Conservation (phyloP, 2,113 vertebrate genomes). For the Tetrax tetrax region DNA sequence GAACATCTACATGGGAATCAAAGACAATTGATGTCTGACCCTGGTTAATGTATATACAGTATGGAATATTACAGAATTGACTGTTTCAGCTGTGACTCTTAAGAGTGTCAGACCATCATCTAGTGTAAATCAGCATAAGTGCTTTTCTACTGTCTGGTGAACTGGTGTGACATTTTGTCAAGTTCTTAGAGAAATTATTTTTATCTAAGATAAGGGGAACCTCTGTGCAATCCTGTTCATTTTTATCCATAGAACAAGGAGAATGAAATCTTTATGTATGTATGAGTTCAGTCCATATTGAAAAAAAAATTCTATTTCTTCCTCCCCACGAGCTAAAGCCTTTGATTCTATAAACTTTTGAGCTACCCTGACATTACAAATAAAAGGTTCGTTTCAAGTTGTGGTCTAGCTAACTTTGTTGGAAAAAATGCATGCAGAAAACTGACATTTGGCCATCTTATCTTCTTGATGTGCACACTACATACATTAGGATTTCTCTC, state of each 20-base stretch:
- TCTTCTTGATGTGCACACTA: neutral
- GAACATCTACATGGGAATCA: slow-evolving; percentile 27
- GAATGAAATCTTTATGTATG: neutral
- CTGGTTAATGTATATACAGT: neutral
- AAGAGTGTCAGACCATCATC: neutral
- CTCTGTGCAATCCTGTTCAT: neutral
- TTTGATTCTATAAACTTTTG: neutral
- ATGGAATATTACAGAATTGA: neutral
- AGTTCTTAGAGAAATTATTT: neutral
- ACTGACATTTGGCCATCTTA: neutral
- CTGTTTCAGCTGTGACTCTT: neutral
- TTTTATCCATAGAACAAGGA: neutral
- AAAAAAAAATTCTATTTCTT: neutral
- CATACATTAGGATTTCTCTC: neutral
- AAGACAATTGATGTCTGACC: slow-evolving; percentile 3
- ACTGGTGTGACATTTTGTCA: neutral
- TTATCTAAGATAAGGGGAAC: neutral
- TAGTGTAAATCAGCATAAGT: neutral
- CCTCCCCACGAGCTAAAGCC: neutral
- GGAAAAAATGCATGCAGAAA: neutral
- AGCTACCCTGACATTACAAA: neutral
- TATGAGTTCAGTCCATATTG: neutral
- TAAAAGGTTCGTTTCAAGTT: neutral
- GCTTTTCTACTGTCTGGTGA: neutral
- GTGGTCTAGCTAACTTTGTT: neutral